Percentiles rank a stretch among this genome's conserved stretches.
phyloP scores from a whole-genome alignment of 1,140 invertebrate genomes.

The Spodoptera litura region DNA sequence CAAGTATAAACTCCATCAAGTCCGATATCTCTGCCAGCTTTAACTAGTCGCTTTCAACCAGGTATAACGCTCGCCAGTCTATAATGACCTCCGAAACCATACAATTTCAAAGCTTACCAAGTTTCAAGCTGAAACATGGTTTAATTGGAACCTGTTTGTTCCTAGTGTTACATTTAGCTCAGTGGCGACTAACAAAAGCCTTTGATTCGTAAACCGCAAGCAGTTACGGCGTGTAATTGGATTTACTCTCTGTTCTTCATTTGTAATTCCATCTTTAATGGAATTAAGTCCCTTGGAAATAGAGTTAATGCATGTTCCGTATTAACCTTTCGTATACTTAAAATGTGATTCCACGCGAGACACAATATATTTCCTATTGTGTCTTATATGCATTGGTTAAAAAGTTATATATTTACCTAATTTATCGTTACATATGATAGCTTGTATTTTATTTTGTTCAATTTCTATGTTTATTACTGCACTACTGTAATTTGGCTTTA shows the following conservation, averaged over 20 bases:
- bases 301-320: background rate
- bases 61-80: background rate
- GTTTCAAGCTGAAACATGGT: constrained; percentile 9
- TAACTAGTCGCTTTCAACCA: background rate
- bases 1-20: background rate
- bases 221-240: constrained; percentile 13
- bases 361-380: too few relatives aligned
- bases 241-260: constrained; percentile 13
- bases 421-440: background rate
- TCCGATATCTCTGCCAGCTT: background rate
- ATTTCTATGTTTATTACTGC: too few relatives aligned
- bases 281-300: constrained; percentile 8
- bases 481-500: too few relatives aligned
- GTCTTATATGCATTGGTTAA: too few relatives aligned
- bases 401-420: background rate
- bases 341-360: too few relatives aligned
- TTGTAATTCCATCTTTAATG: constrained; percentile 4
- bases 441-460: too few relatives aligned
- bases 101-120: constrained; percentile 1
- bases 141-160: constrained; percentile 10
- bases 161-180: background rate
- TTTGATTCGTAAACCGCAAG: constrained; percentile 19
- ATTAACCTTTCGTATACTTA: background rate
- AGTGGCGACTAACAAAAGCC: background rate
- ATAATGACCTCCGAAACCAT: background rate